Conservation (phyloP, 37 sponge, comb jelly and placozoan genomes). For the Crambe crambe region DNA sequence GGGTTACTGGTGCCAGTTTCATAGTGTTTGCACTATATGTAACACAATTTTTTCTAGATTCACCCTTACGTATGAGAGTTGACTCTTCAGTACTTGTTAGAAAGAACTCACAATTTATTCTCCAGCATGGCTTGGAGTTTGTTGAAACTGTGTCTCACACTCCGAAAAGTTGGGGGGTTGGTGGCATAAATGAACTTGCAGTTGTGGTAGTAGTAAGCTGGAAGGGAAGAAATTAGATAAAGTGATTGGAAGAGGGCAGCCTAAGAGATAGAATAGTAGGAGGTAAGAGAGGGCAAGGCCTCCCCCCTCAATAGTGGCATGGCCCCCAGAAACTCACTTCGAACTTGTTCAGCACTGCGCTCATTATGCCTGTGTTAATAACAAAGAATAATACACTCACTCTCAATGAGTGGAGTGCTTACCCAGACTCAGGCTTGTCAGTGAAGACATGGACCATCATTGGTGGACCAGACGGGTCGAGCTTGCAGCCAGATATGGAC, state of each 20-base stretch:
- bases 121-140: constrained; percentile 68
- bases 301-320: too few relatives aligned
- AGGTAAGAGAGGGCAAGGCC: too few relatives aligned
- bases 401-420: not conserved
- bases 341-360: constrained; percentile 18
- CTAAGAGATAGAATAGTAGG: too few relatives aligned
- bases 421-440: constrained; percentile 45
- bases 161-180: constrained; percentile 63
- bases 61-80: too few relatives aligned
- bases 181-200: constrained; percentile 64
- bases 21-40: too few relatives aligned
- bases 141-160: constrained; percentile 66
- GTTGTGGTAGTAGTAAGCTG: constrained; percentile 85
- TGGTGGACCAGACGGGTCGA: not conserved
- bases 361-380: not conserved
- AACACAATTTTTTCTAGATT: too few relatives aligned
- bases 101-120: constrained; percentile 69
- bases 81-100: too few relatives aligned
- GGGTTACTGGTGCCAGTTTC: too few relatives aligned
- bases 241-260: not conserved
- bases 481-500: constrained; percentile 58
- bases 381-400: not conserved
- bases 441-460: constrained; percentile 66
- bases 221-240: not conserved
- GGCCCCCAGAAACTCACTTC: constrained; percentile 17